Percentiles rank a stretch among this genome's conserved stretches.
Conservation (phyloP, 2,113 vertebrate species). For the Ophthalmolycus amberensis region DNA sequence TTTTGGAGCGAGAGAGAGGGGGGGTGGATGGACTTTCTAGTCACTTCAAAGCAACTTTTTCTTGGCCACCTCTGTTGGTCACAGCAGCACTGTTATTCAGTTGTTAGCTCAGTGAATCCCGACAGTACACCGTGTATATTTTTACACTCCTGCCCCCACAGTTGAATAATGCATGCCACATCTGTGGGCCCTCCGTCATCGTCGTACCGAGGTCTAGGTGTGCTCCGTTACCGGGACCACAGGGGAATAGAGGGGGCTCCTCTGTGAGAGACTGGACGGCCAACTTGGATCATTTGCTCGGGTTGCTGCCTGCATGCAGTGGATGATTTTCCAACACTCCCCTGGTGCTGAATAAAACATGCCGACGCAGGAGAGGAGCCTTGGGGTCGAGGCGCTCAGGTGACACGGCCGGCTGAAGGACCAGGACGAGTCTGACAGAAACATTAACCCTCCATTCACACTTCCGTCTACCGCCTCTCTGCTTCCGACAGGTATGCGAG, state of each 20-base stretch:
- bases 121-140: slow-evolving; percentile 76
- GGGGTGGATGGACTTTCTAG: neutral
- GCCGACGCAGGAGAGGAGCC: slow-evolving; percentile 79
- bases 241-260: slow-evolving; percentile 59
- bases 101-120: slow-evolving; percentile 42
- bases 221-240: slow-evolving; percentile 41
- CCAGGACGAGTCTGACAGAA: slow-evolving; percentile 64
- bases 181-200: slow-evolving; percentile 80
- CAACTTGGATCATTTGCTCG: slow-evolving; percentile 59
- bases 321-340: slow-evolving; percentile 85
- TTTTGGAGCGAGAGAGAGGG: neutral
- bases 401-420: slow-evolving; percentile 79
- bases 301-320: slow-evolving; percentile 64
- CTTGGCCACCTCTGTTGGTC: neutral
- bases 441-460: slow-evolving; percentile 62
- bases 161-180: slow-evolving; percentile 86
- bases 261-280: slow-evolving; percentile 63
- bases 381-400: slow-evolving; percentile 76
- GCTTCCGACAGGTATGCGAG: neutral
- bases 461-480: neutral
- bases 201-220: slow-evolving; percentile 54
- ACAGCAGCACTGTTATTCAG: neutral
- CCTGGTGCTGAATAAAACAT: slow-evolving; percentile 89
- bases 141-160: slow-evolving; percentile 67
- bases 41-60: neutral